These are phyloP conservation scores for Platycercus adscitus DNA, from an alignment of 2,113 vertebrate genomes.

Conservation along the genomic window DNA sequence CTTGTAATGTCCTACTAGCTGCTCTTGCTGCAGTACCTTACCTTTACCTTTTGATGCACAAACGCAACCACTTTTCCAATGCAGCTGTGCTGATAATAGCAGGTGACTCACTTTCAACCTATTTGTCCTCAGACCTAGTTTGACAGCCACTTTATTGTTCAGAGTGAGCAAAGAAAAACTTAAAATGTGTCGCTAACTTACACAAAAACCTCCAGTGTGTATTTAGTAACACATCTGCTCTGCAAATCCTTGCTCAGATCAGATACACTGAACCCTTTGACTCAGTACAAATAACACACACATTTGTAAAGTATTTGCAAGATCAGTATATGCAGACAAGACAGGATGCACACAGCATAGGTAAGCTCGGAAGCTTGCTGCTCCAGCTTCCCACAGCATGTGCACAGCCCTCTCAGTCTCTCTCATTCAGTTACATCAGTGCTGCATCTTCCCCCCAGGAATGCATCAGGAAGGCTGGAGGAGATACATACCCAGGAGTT, in stretches of 20 bases:
- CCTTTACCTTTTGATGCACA: background rate
- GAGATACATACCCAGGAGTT: background rate
- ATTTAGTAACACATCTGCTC: constrained; percentile 28
- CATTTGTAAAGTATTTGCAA: background rate
- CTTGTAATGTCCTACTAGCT: background rate
- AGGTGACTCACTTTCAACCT: constrained; percentile 24
- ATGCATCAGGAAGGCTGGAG: background rate
- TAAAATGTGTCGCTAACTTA: background rate
- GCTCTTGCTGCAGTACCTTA: background rate
- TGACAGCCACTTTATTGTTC: background rate
- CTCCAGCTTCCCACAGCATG: background rate
- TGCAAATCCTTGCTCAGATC: background rate
- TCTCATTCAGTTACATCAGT: background rate
- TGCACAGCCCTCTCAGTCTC: background rate
- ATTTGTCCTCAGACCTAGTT: constrained; percentile 47
- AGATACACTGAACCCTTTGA: background rate
- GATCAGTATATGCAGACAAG: background rate
- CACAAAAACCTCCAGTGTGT: fast-evolving
- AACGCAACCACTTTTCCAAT: background rate
- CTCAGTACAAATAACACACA: background rate
- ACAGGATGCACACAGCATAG: background rate
- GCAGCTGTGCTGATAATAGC: constrained; percentile 6
- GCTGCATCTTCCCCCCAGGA: background rate
- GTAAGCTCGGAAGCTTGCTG: background rate
- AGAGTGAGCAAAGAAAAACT: background rate